Evolutionary conservation across 2,797 vertebrate species (phyloP).

Genomic region (Apogon talboti): DNA sequence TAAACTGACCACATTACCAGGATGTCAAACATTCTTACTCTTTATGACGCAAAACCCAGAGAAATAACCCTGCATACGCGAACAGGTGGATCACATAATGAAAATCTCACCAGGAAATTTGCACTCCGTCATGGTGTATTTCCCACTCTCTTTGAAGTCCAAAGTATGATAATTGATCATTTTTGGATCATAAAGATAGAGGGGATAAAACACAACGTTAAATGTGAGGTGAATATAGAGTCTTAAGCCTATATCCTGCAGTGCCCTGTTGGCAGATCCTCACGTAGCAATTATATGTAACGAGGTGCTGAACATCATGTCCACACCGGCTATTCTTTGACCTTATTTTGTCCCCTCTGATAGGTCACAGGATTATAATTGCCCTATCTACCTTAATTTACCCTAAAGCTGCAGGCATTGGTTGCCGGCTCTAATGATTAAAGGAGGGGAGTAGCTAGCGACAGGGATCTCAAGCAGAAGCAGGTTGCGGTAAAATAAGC

Average conservation of each 20-base stretch:
- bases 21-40: slow-evolving; percentile 54
- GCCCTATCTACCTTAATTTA: slow-evolving; percentile 33
- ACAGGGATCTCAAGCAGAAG: slow-evolving; percentile 30
- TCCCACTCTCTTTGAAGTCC: slow-evolving; percentile 22
- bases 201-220: slow-evolving; percentile 13
- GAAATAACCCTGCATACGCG: slow-evolving; percentile 4
- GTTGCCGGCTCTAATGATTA: slow-evolving; percentile 34
- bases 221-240: slow-evolving; percentile 33
- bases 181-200: slow-evolving; percentile 6
- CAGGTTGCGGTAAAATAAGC: slow-evolving; percentile 27
- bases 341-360: slow-evolving; percentile 19
- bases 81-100: slow-evolving; percentile 23
- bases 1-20: slow-evolving; percentile 74
- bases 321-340: slow-evolving; percentile 40
- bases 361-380: slow-evolving; percentile 67
- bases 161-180: slow-evolving; percentile 27
- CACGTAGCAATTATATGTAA: slow-evolving; percentile 40
- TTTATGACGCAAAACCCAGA: slow-evolving; percentile 21
- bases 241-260: slow-evolving; percentile 1
- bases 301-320: slow-evolving; percentile 42
- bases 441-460: not conserved
- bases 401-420: slow-evolving; percentile 28
- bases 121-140: not conserved
- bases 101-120: slow-evolving; percentile 1
- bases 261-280: slow-evolving; percentile 14